Evolutionary conservation across 2,797 vertebrate species (phyloP), one percentile per base, ranked within the genome.

Genomic region (Sternotherus odoratus): DNA sequence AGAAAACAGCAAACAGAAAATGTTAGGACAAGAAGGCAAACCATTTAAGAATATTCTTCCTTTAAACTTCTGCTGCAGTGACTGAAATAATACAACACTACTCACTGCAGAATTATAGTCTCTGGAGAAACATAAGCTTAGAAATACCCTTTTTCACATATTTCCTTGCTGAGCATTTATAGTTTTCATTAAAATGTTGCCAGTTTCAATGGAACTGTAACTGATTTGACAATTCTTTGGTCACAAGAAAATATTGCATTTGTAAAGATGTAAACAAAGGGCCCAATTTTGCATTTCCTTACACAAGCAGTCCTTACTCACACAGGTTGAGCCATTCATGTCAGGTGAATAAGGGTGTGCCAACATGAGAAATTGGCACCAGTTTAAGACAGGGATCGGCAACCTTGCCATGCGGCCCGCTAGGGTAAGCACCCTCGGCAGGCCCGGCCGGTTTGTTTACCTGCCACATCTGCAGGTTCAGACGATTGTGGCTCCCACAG

Each of bases 291-390:
- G 4, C 10, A 36, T n/a, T 69, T 43, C n/a, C 36, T 48, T 86
- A 30, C 21, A 33, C 1, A 0, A 43, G 60, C 0, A 79, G 53
- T 60, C 54, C 46, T 1, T 15, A 24, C 1, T 2, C 53, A 54
- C 48, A 16, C 0, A 0, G 21, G 77, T 4, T 46, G 75, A 79
- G 12, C 6, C 6, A 1, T 6, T 72, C 0, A 0, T 2, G 24
- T 69, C 79, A 78, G 87, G 87, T 92, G 86, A 63, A 4, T 0
- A 79, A 85, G 63, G 9, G 56, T 19, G 0, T 1, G 46, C 66
- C 78, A 43, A 15, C 0, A 1, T 15, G 72, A 75, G 89, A 86
- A 92, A 91, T 33, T 2, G 0, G 87, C 60, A n/a, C 26, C 0
- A 0, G 8, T 77, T 75, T 0, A 0, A 43, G 43, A 8, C 43